Evolutionary conservation across 2,888 invertebrate genomes (phyloP).

Genomic region (Rhingia rostrata): DNA sequence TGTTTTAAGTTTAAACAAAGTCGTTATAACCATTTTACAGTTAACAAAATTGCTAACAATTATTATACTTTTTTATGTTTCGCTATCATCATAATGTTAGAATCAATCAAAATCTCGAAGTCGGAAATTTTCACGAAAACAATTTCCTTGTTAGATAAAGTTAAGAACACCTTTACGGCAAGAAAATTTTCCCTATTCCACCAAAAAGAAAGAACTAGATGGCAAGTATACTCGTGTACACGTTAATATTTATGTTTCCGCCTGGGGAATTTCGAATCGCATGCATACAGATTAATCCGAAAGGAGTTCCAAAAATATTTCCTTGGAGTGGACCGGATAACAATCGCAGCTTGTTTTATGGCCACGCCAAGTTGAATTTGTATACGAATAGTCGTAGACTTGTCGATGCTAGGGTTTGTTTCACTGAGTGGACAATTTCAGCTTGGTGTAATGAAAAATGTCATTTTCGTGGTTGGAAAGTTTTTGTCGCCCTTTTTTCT

Average conservation of each 20-base stretch:
- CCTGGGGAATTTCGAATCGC: conserved; percentile 11
- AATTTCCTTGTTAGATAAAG: too few species aligned
- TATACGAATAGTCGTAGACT: background rate
- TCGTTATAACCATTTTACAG: too few species aligned
- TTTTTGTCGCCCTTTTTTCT: background rate
- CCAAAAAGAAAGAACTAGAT: background rate
- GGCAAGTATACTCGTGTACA: conserved; percentile 10
- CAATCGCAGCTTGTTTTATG: conserved; percentile 35
- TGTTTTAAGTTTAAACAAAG: too few species aligned
- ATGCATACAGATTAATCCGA: conserved; percentile 42
- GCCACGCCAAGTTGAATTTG: conserved; percentile 20
- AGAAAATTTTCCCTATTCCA: conserved; percentile 20
- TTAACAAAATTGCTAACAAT: too few species aligned
- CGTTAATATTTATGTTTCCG: conserved; percentile 38
- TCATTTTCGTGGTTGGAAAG: conserved; percentile 19
- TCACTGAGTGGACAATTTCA: conserved; percentile 9
- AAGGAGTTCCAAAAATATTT: conserved; percentile 27
- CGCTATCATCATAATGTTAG: too few species aligned
- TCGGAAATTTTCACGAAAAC: too few species aligned
- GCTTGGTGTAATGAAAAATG: conserved; percentile 18
- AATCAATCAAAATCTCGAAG: too few species aligned
- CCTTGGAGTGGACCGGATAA: conserved; percentile 28
- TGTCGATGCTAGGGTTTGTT: background rate
- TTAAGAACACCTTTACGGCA: too few species aligned
- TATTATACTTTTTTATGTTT: too few species aligned